phyloP scores from a whole-genome alignment of 1,140 invertebrate species.

The Dreissena polymorpha region DNA sequence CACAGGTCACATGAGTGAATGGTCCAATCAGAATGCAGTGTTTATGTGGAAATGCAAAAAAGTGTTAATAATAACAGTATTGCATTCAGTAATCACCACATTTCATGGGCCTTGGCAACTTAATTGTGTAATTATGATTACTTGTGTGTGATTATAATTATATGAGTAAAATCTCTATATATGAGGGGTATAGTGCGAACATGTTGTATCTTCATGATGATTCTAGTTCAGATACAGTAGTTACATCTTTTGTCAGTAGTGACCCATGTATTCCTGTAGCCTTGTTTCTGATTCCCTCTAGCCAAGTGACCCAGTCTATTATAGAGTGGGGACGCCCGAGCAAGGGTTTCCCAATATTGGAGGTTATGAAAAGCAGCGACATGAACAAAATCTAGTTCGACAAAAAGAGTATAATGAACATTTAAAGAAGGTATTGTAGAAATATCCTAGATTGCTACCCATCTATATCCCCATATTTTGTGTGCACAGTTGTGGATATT shows the following conservation, averaged over 20 bases:
- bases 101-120: too few relatives aligned
- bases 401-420: constrained; percentile 55
- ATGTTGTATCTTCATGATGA: neutral
- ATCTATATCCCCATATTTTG: too few relatives aligned
- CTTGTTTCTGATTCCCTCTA: constrained; percentile 17
- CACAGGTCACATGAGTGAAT: too few relatives aligned
- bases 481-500: too few relatives aligned
- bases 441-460: neutral
- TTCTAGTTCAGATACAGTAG: constrained; percentile 6
- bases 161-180: too few relatives aligned
- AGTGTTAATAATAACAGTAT: too few relatives aligned
- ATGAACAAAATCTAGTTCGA: constrained; percentile 27
- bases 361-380: constrained; percentile 27
- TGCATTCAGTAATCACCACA: too few relatives aligned
- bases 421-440: constrained; percentile 39
- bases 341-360: constrained; percentile 48
- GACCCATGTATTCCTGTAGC: constrained; percentile 1
- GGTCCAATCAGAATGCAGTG: too few relatives aligned
- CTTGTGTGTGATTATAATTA: too few relatives aligned
- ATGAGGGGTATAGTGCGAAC: neutral
- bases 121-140: too few relatives aligned
- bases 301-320: constrained; percentile 38
- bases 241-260: neutral
- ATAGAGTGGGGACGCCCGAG: constrained; percentile 51
- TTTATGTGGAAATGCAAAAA: too few relatives aligned